phyloP scores from a whole-genome alignment of 2,888 invertebrate species.

The Cacoxenus indagator region DNA sequence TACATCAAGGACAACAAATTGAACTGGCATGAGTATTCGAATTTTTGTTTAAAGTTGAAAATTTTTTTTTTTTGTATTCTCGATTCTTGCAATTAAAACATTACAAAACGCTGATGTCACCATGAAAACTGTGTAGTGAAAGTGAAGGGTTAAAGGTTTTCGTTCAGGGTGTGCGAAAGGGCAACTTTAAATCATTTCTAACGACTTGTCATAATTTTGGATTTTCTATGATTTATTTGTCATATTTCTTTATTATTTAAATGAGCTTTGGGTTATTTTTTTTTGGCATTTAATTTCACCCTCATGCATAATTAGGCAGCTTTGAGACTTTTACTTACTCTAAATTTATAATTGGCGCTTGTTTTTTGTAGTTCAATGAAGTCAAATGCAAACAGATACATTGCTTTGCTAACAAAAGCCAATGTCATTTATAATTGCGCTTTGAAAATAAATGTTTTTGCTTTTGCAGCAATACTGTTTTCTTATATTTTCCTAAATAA shows the following conservation, averaged over 20 bases:
- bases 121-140: slow-evolving; percentile 22
- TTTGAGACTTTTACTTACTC: too few species aligned
- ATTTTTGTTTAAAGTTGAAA: neutral
- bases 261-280: neutral
- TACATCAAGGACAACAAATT: slow-evolving; percentile 41
- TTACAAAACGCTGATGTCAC: slow-evolving; percentile 51
- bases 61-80: slow-evolving; percentile 24
- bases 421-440: neutral
- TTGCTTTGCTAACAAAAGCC: neutral
- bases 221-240: slow-evolving; percentile 52
- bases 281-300: neutral
- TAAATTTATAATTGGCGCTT: slow-evolving; percentile 12
- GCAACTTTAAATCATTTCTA: slow-evolving; percentile 26
- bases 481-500: neutral
- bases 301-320: slow-evolving; percentile 2
- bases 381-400: slow-evolving; percentile 15
- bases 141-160: slow-evolving; percentile 53
- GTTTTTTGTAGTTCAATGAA: neutral
- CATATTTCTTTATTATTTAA: slow-evolving; percentile 3
- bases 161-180: slow-evolving; percentile 31
- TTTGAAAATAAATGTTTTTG: neutral
- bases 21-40: slow-evolving; percentile 14
- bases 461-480: too few species aligned
- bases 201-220: slow-evolving; percentile 42
- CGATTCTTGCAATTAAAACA: slow-evolving; percentile 45